Base-by-base conservation (phyloP, 1,140 invertebrate species). In the Drosophila grimshawi region DNA sequence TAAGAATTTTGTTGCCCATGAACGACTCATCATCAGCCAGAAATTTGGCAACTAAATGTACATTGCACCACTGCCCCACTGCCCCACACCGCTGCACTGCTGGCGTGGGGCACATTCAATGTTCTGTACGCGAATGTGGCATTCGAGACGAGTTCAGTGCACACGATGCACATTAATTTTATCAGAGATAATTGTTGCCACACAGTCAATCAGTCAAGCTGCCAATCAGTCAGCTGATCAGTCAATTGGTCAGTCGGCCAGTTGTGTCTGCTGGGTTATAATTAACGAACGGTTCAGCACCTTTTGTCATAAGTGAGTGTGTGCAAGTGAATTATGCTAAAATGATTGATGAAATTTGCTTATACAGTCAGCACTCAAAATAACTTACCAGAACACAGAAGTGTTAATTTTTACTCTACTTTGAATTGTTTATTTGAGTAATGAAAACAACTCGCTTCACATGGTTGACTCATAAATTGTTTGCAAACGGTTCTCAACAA, bases 321-420 rank as follows among this genome's bases (percentile, higher is more conserved):
- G 39, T 35, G 69, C 27, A 32, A 43, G 46, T 73, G 41, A 73
- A 67, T 59, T 75, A 85, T 80, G 80, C 64, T 68, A 46, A 60
- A 59, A 64, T 68, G 71, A 69, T 53, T 56, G 32, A 48, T 6
- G 37, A 27, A 49, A 35, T 49, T 19, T 59, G 7, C 29, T 8
- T 3, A 43, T 52, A 55, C 61, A 65, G 51, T 43, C 19, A 39
- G 35, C 41, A 19, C 19, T 29, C 32, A 5, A 29, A 52, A 66
- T 52, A 49, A 49, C 45, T 45, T 48, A 3, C 7, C 10, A 33
- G 41, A 35, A 41, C 6, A 1, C n/a, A 41, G 29, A 49, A 32
- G 69, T 66, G 69, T 57, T 86, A 86, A 85, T 75, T 71, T 63
- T 48, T 43, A 53, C 56, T 71, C 74, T 85, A 70, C 62, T 60